Base-by-base conservation (phyloP, 2,888 invertebrate genomes). In the Nycteola revayana region DNA sequence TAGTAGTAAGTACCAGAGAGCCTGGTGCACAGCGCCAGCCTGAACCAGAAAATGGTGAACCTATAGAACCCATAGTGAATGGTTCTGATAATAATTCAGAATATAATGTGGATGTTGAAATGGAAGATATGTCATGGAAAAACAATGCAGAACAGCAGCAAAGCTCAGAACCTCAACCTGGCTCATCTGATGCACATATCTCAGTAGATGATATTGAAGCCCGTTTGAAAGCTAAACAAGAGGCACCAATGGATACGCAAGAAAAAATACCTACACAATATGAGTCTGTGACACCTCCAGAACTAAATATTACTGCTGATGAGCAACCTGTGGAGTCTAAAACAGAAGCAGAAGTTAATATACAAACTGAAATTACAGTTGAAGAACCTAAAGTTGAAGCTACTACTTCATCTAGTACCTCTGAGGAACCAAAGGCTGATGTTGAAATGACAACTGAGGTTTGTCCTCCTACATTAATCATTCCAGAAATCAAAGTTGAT, bases 1-100 rank as follows among this genome's bases (percentile, higher is more conserved):
- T 96, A 58, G 97, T 97, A 39, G 96, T 97, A 6, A 93, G 93
- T 69, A 93, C 94, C 18, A 91, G 90, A 53, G 94, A 92, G 65
- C 94, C 94, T 1, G 93, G 93, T 7, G 73, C 81, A 9, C 92
- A 89, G 54, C 90, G 90, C 27, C 86, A 75, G 11, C 81, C 91
- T 7, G 93, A 92, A 45, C 90, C 91, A 7, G 92, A 93, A 67
- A 93, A 93, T 72, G 93, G 93, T 0, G 93, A 94, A 46, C 89
- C 91, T 4, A 79, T 90, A 35, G 90, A 91, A 50, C 88, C 90
- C 21, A 80, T 91, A 42, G 88, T 92, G 1, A 92, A 92, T 60
- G 92, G 92, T 6, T 85, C 92, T 4, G 92, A 92, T 44, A 84
- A 83, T 41, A 89, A 83, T 59, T 88, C 88, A 0, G 89, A 89